These are phyloP conservation scores for Hyla sarda DNA, from an alignment of 2,113 vertebrate genomes.

Conservation along the genomic window DNA sequence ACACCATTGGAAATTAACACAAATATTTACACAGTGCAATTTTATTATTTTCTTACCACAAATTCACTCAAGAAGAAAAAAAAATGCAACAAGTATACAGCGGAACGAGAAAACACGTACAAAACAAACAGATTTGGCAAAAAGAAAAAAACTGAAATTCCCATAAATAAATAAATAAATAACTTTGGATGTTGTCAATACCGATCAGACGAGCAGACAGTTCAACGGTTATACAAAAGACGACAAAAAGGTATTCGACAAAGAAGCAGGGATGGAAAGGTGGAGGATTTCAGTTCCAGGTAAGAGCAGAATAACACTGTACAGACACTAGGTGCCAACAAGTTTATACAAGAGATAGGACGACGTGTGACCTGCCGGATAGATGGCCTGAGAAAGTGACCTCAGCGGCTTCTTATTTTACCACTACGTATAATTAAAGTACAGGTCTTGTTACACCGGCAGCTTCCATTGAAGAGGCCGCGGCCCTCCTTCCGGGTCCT, in stretches of 20 bases:
- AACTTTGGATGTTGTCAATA: slow-evolving; percentile 69
- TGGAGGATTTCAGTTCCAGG: slow-evolving; percentile 68
- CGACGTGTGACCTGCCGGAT: slow-evolving; percentile 47
- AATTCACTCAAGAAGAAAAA: slow-evolving; percentile 26
- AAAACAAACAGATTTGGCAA: slow-evolving; percentile 62
- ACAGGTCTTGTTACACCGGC: slow-evolving; percentile 66
- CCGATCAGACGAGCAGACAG: slow-evolving; percentile 64
- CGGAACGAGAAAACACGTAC: slow-evolving; percentile 53
- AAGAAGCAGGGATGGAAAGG: slow-evolving; percentile 63
- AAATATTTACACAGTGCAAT: slow-evolving; percentile 67
- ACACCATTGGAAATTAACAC: neutral
- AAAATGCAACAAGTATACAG: neutral
- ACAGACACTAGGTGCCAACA: slow-evolving; percentile 65
- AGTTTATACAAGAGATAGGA: slow-evolving; percentile 35
- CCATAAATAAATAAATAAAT: slow-evolving; percentile 82
- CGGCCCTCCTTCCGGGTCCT: slow-evolving; percentile 61
- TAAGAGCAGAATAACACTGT: slow-evolving; percentile 66
- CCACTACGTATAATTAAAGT: slow-evolving; percentile 63
- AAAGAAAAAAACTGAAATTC: slow-evolving; percentile 14
- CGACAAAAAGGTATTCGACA: slow-evolving; percentile 64
- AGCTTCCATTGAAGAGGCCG: slow-evolving; percentile 66
- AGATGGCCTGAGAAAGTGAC: slow-evolving; percentile 67
- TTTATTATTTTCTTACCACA: slow-evolving; percentile 36
- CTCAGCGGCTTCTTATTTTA: slow-evolving; percentile 69
- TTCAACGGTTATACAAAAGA: slow-evolving; percentile 67